phyloP scores from a whole-genome alignment of 2,113 vertebrate genomes.

The Chrysochloris asiatica region DNA sequence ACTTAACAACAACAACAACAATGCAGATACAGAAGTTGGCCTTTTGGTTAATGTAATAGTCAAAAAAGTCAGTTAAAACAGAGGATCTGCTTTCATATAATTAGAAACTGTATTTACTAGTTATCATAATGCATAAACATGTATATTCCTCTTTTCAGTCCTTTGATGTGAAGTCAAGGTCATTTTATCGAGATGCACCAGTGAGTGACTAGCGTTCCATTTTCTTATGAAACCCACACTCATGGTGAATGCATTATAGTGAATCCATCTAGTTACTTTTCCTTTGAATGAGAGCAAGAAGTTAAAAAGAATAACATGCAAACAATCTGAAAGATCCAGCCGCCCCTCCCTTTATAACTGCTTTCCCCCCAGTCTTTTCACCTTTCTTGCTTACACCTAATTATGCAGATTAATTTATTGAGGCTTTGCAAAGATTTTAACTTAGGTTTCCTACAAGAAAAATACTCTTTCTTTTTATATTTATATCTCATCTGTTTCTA shows the following conservation, averaged over 20 bases:
- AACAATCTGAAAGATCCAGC: not conserved
- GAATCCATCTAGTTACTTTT: not conserved
- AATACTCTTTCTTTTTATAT: not conserved
- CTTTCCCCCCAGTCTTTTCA: not conserved
- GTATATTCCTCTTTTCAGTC: not conserved
- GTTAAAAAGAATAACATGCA: too few species aligned
- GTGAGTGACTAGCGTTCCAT: not conserved
- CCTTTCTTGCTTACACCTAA: not conserved
- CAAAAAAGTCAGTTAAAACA: constrained; percentile 2
- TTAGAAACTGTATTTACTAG: constrained; percentile 28
- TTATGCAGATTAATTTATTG: not conserved
- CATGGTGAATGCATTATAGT: not conserved
- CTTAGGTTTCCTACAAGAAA: not conserved
- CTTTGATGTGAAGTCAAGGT: not conserved
- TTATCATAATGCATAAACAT: constrained; percentile 27
- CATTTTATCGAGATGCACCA: not conserved
- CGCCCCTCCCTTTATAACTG: not conserved
- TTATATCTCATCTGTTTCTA: constrained; percentile 1
- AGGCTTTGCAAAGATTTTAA: constrained; percentile 11
- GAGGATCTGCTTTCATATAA: not conserved
- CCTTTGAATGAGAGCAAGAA: constrained; percentile 3
- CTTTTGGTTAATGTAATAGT: not conserved
- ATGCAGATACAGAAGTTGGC: constrained; percentile 11
- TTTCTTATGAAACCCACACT: constrained; percentile 2
- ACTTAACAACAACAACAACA: too few species aligned